Conservation (phyloP, 92 coral and sea anemone species). For the Epizoanthus scotinus region DNA sequence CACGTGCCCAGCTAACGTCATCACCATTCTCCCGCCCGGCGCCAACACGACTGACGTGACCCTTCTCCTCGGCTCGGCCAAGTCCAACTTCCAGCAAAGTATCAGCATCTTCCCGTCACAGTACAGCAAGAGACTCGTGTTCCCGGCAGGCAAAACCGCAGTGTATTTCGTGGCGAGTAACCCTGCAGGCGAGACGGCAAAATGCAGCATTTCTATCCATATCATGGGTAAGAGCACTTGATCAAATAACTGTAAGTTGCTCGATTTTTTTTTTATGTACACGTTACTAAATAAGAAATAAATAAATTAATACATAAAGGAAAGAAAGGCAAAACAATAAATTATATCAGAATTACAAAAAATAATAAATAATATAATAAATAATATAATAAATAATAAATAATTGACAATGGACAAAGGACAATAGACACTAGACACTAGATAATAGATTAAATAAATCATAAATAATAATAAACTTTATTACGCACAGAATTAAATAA, state of each 20-base stretch:
- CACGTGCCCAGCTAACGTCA: constrained; percentile 65
- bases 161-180: constrained; percentile 69
- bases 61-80: constrained; percentile 62
- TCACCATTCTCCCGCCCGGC: constrained; percentile 58
- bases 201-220: constrained; percentile 45
- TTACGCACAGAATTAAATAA: too few relatives aligned
- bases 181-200: constrained; percentile 51
- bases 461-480: too few relatives aligned
- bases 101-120: constrained; percentile 55
- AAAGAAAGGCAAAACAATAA: too few relatives aligned
- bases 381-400: too few relatives aligned
- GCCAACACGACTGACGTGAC: constrained; percentile 68
- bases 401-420: too few relatives aligned
- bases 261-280: too few relatives aligned
- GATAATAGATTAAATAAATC: too few relatives aligned
- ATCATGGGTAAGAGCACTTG: constrained; percentile 56
- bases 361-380: too few relatives aligned
- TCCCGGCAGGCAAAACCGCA: constrained; percentile 71
- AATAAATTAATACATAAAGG: too few relatives aligned
- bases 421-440: too few relatives aligned
- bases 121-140: constrained; percentile 50
- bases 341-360: too few relatives aligned
- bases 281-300: too few relatives aligned
- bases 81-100: constrained; percentile 56
- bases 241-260: neutral